Base-by-base conservation (phyloP, 2,797 vertebrate species). In the Podarcis lilfordi region DNA sequence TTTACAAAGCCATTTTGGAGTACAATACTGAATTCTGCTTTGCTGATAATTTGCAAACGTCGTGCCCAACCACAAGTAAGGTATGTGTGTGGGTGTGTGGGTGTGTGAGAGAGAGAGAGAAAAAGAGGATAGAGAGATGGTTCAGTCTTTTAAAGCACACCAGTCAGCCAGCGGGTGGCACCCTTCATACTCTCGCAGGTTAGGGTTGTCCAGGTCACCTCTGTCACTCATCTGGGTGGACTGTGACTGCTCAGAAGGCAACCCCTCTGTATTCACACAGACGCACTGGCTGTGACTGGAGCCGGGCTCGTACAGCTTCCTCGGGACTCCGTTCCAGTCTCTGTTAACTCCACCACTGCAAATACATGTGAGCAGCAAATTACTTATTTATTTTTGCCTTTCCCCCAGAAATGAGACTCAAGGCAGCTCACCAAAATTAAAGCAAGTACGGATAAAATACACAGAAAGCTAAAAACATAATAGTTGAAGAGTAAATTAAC, bases 321-420 rank as follows among this genome's bases (percentile, higher is more conserved):
- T 97, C 1, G 99, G 99, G 32, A 99, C 98, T 0, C 99, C 98
- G 0, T 82, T 91, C 99, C 98, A 99, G 90, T 94, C 96, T 94
- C 99, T 96, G n/a, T 86, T 91, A 88, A 99, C 97, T 23, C 99
- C 99, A 35, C 98, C 98, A 1, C 99, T 99, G 40, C 1, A 35
- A 74, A 95, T 5, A 8, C 66, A 71, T 10, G 2, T 2, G 6
- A 74, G 35, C 35, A 74, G 35, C 15, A 74, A 35, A 74, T 68
- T 35, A 23, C 50, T 15, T 55, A 4, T 55, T 55, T 55, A 55
- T 55, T 55, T 55, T 3, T 55, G 50, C 50, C 50, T 55, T 55
- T 55, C 0, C 50, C 50, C 50, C 13, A 55, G 50, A 55, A 72
- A 35, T 6, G 71, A 1, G n/a, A 32, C 17, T 72, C 13, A n/a